A percentile compares a stretch with the other conserved stretches of the same genome.
Evolutionary conservation across 1,140 invertebrate species (phyloP).

Genomic region (Popillia japonica): DNA sequence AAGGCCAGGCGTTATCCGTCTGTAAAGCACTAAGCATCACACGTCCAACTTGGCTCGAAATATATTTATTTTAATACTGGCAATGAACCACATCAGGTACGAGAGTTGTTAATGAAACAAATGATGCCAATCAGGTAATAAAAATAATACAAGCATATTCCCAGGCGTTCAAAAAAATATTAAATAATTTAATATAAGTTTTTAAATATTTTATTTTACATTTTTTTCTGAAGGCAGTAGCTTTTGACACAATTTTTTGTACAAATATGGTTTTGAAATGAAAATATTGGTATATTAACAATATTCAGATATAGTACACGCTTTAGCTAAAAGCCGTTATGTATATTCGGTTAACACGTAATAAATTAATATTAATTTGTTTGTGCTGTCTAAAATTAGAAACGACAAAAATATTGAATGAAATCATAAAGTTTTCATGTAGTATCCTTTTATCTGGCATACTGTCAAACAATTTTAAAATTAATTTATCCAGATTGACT

Average conservation of each 20-base stretch:
- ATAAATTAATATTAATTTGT: not conserved
- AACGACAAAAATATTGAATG: not conserved
- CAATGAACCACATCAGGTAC: not conserved
- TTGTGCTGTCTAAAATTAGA: not conserved
- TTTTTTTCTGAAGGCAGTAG: no score
- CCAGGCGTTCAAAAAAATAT: not conserved
- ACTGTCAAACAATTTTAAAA: slow-evolving; percentile 14
- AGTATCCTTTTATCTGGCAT: not conserved
- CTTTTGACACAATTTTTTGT: no score
- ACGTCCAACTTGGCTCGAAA: not conserved
- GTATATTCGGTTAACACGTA: no score
- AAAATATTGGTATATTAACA: no score
- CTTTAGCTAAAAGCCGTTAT: no score
- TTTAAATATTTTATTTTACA: not conserved
- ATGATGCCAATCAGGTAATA: not conserved
- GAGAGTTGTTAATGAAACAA: not conserved
- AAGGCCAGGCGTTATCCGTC: no score
- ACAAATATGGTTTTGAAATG: no score
- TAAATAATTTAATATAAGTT: no score
- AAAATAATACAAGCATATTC: not conserved
- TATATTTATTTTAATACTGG: not conserved
- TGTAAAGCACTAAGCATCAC: no score
- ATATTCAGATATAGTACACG: no score
- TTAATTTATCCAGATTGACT: not conserved
- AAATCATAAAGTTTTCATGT: not conserved